Evolutionary conservation across 2,888 invertebrate genomes (phyloP), one percentile per base, ranked within the genome.

Genomic region (Carpatolechia fugitivella): DNA sequence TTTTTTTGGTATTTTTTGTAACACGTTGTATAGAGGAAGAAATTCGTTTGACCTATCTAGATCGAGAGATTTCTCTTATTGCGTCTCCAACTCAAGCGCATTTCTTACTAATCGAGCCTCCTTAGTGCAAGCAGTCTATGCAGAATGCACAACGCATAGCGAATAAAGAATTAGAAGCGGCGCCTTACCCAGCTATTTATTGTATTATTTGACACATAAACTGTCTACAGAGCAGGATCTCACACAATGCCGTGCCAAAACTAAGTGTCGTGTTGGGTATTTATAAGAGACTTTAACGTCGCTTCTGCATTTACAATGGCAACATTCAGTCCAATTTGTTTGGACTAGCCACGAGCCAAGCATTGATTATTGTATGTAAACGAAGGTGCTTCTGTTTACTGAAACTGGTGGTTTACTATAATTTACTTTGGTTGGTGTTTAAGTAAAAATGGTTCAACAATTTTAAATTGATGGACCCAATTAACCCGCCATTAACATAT

Each of bases 81-180:
- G 24, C 24, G 44, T 11, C 44, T n/a, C 44, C 10, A 24, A 0
- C 44, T 20, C 4, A 24, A 44, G 0, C n/a, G 44, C 44, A 44
- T 38, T 33, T 47, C 46, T 38, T 13, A 48, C 44, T 57, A 57
- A 54, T 51, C 58, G 55, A 56, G 55, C 11, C 20, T 24, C 44
- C 44, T 24, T 44, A 44, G 24, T 44, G 10, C 44, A n/a, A n/a
- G 20, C 1, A 18, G 11, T 44, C 44, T 44, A 44, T 61, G 54
- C 56, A 62, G 58, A 59, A 68, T 71, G 74, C 69, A 73, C 70
- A 66, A 70, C 69, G 73, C 65, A 58, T 61, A 76, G 80, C 80
- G 44, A 44, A 83, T 80, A 76, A 79, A 75, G 80, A 83, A 85
- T 85, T 82, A 84, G 82, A 78, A 73, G 73, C 78, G 84, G 83